Conservation (phyloP, 2,888 invertebrate species). For the Stenolophus ochropezus region DNA sequence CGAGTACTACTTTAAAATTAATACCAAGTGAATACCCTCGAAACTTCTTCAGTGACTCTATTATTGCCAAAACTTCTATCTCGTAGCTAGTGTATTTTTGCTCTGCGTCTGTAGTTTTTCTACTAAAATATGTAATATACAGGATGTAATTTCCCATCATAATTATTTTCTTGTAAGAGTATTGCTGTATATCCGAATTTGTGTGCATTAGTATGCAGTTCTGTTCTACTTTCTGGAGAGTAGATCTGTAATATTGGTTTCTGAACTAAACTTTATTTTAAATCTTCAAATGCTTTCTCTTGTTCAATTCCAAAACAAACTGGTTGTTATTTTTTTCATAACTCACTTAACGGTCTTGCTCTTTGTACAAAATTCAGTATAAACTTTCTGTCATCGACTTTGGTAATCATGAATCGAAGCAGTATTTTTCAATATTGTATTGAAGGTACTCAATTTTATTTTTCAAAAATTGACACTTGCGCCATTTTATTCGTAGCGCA, state of each 20-base stretch:
- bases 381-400: constrained; percentile 55
- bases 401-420: background rate
- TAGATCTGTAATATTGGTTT: constrained; percentile 62
- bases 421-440: constrained; percentile 6
- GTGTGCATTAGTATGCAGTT: constrained; percentile 60
- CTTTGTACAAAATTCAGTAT: constrained; percentile 53
- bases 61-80: constrained; percentile 53
- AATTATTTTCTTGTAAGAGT: constrained; percentile 61
- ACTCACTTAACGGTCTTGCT: constrained; percentile 58
- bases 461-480: constrained; percentile 68
- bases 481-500: constrained; percentile 66
- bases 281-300: constrained; percentile 51
- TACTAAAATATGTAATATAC: constrained; percentile 35
- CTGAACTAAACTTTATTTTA: constrained; percentile 42
- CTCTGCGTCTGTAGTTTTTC: constrained; percentile 32
- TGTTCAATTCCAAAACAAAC: constrained; percentile 51
- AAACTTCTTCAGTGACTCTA: constrained; percentile 50
- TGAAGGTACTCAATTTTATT: constrained; percentile 48
- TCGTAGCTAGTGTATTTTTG: constrained; percentile 37
- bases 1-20: constrained; percentile 59
- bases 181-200: constrained; percentile 15
- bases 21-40: constrained; percentile 56
- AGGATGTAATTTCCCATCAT: constrained; percentile 59
- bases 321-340: constrained; percentile 30
- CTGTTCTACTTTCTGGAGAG: constrained; percentile 44